Evolutionary conservation across 2,888 invertebrate genomes (phyloP), one percentile per base, ranked within the genome.

Genomic region (Choristoneura rosaceana): DNA sequence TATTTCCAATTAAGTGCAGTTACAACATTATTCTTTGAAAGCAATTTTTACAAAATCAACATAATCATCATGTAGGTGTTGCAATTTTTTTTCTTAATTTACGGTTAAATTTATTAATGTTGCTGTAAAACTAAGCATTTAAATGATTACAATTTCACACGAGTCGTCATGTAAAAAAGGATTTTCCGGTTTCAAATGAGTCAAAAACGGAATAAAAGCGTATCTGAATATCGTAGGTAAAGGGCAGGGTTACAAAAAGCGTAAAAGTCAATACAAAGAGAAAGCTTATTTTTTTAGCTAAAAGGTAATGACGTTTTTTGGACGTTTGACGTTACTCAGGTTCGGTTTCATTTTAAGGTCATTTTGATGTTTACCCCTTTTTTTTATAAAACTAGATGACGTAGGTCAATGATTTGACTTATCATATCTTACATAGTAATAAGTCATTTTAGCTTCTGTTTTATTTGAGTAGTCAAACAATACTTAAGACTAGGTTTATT

Each of bases 291-390:
- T 34, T 41, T 67, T 63, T 58, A 38, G 38, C 47, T 45, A 47
- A 34, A 64, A 58, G 12, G n/a, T 55, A 55, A 52, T 69, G 69
- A 45, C 33, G 55, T 59, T 50, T 17, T 55, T 12, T 71, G 71
- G 71, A 71, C 61, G 66, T 66, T 41, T 61, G n/a, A 52, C 45
- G 66, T 71, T 71, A 52, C 52, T 45, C 34, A 60, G 66, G 60
- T 66, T 43, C 71, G 71, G 71, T 61, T 71, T 66, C 41, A 17
- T 50, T 45, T 45, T 47, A 52, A 62, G 15, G 25, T 69, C 52
- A 69, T 62, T 69, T 33, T 69, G 12, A 69, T 43, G 33, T 43
- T 47, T 47, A 61, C 43, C 41, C 65, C 50, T 38, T 55, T 25
- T 52, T 34, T 7, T 33, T 12, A 14, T 25, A 58, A 58, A 14